Percentiles rank a stretch among this genome's conserved stretches.
Evolutionary conservation across 2,888 invertebrate genomes (phyloP).

Genomic region (Atethmia centrago): DNA sequence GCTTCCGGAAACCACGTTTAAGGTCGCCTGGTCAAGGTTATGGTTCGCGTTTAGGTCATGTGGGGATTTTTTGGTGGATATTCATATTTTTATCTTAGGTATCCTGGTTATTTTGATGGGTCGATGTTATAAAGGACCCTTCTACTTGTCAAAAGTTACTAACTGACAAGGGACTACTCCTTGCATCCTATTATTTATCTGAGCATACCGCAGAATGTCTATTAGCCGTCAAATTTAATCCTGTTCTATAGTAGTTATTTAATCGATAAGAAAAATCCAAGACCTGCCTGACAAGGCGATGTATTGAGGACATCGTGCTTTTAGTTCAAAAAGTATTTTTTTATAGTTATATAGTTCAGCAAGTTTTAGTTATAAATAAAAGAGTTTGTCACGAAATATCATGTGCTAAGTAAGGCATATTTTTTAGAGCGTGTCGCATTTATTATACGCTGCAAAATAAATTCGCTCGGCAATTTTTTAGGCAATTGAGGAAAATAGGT

Average conservation of each 20-base stretch:
- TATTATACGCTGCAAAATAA: constrained; percentile 61
- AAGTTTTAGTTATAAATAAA: constrained; percentile 30
- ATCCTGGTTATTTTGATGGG: background rate
- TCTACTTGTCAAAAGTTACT: background rate
- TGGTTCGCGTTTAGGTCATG: constrained; percentile 58
- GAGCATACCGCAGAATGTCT: background rate
- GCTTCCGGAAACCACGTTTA: constrained; percentile 75
- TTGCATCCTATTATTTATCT: background rate
- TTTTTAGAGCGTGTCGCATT: constrained; percentile 61
- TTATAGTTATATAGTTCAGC: too few relatives aligned
- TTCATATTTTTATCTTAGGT: background rate
- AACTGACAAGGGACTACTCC: too few relatives aligned
- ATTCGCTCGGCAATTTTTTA: constrained; percentile 47
- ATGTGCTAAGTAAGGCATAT: constrained; percentile 55
- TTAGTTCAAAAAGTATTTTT: constrained; percentile 18
- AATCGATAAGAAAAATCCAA: background rate
- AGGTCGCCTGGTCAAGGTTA: constrained; percentile 83
- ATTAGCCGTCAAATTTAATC: background rate
- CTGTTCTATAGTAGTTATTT: background rate
- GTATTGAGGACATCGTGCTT: background rate
- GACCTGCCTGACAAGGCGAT: background rate
- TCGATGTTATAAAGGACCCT: background rate
- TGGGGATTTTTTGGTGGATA: constrained; percentile 25
- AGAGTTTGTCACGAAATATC: constrained; percentile 60
- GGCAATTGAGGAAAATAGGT: constrained; percentile 54